Evolutionary conservation across 2,888 invertebrate genomes (phyloP), one percentile per base, ranked within the genome.

Genomic region (Macrophya annulata): DNA sequence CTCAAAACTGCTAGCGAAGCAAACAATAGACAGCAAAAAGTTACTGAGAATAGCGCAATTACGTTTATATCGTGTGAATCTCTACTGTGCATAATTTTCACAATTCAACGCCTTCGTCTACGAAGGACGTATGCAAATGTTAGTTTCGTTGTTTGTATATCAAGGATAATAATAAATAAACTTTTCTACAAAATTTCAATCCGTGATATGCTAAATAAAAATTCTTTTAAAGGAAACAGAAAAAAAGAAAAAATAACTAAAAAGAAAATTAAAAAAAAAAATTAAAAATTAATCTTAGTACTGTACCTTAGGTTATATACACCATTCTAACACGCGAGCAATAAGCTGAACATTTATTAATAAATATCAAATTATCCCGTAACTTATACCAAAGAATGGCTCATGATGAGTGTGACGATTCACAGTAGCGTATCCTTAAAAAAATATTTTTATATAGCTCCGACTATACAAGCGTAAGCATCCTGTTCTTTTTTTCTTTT

Each of bases 91-190:
- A 81, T 81, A 62, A 81, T 81, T 81, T 81, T 81, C 81, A 81
- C 81, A 59, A 59, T 81, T 81, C 81, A 81, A 81, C 81, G 81
- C 81, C 81, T 81, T 43, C 68, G 68, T 15, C 9, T n/a, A 4
- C 74, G 45, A 74, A 74, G 74, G 43, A 45, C 74, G 74, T 45
- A 74, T 74, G 74, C 21, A 45, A 45, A 74, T 45, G 74, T 15
- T 74, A 45, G n/a, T 21, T 17, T 45, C 45, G 25, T 62, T 25
- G 62, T 25, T 62, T 3, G 3, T 31, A 12, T 45, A 45, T 10
- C 45, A 40, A 40, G 76, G 25, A 21, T 12, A 48, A 76, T 76
- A 31, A 31, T 31, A 2, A 2, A 31, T 25, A 76, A 76, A 21
- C 76, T 48, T 76, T 48, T n/a, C 17, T 40, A 71, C 17, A 4